These are phyloP conservation scores for Drosophila meridionalis DNA, from an alignment of 2,888 invertebrate species.

Conservation along the genomic window DNA sequence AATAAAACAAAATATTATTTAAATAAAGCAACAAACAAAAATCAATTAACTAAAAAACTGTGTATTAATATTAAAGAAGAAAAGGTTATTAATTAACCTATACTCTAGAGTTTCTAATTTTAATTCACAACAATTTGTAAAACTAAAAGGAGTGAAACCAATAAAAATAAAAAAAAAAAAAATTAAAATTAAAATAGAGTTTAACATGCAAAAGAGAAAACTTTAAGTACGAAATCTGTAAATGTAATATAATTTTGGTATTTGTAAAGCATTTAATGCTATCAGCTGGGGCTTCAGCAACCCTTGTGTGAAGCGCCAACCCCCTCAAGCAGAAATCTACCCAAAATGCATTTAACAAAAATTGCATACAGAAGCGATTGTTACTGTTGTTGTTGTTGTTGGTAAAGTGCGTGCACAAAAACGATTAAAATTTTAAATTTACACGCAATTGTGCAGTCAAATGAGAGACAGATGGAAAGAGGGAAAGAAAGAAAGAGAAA, in stretches of 20 bases:
- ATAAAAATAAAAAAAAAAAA: no score
- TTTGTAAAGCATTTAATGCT: constrained; percentile 23
- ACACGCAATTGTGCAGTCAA: constrained; percentile 64
- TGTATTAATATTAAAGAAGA: no score
- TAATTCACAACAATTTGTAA: no score
- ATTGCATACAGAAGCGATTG: constrained; percentile 47
- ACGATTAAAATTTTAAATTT: constrained; percentile 78
- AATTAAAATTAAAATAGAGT: no score
- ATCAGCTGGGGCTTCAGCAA: constrained; percentile 10
- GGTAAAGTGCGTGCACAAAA: constrained; percentile 62
- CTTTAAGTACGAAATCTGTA: neutral
- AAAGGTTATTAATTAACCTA: no score
- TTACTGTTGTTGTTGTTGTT: constrained; percentile 18
- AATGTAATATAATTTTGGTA: neutral
- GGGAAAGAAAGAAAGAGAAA: neutral
- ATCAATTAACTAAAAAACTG: no score
- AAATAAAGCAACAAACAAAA: no score
- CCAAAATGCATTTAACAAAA: constrained; percentile 39
- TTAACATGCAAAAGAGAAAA: no score
- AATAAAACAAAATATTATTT: no score
- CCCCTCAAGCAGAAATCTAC: neutral
- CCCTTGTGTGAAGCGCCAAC: neutral
- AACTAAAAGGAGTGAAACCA: no score
- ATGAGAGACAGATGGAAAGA: constrained; percentile 3
- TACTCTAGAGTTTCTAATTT: no score